Base-by-base conservation (phyloP, 2,888 invertebrate species). In the Omphaloscelis lunosa region DNA sequence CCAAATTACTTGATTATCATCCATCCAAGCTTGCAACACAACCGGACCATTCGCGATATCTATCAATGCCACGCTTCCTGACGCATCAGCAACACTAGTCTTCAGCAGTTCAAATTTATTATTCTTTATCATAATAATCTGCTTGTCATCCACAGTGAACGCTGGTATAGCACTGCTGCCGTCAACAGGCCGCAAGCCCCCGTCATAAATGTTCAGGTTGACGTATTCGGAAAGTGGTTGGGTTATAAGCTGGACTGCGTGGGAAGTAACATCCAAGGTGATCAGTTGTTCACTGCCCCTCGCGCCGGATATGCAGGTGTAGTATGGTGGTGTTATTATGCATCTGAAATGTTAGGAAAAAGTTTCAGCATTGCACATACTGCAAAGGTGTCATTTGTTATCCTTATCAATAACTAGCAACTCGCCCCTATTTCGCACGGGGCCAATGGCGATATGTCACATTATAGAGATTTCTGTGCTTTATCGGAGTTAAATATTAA, bases 301-400 rank as follows among this genome's bases (percentile, higher is more conserved):
- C 11, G 93, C 93, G 23, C 96, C 97, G 0, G 97, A 97, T 41
- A 97, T 86, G 88, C 98, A 98, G 11, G 97, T 97, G 92, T 97
- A 98, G 92, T 97, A 97, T 11, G 97, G 97, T 2, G 97, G 97
- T 53, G 97, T 96, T 72, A 98, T 88, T 12, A 97, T 92, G 92
- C 98, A 98, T 83, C 97, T 97, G 94, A 72, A 96, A 92, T 56
- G 9, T 69, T 78, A 23, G 34, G 15, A 56, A 29, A 9, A 39
- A 20, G 5, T 20, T 80, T 20, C 29, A 41, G 11, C 12, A 51
- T 23, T 51, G 51, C 23, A 23, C 8, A 9, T 51, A 51, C 20
- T 20, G 20, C 20, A 51, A 51, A 51, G 20, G 8, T 51, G 51
- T 7, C 7, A 7, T 51, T 51, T 51, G 20, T 51, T 51, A 17